These are phyloP conservation scores for Ascaphus truei DNA, from an alignment of 2,113 vertebrate species.

Conservation along the genomic window DNA sequence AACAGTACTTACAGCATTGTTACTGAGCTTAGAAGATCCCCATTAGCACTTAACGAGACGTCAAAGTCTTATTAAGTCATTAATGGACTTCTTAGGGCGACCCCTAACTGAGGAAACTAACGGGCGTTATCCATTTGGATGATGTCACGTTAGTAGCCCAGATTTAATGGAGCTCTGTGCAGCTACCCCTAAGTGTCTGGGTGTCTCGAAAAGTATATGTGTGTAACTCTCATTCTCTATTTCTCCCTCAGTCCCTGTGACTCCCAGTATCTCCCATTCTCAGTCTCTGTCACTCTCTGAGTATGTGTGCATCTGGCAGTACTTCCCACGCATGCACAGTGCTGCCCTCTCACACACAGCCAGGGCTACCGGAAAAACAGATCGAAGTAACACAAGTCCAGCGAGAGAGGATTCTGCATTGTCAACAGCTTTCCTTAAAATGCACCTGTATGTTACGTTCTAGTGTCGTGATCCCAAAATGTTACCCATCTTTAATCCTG, in stretches of 20 bases:
- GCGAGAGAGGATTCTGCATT: slow-evolving; percentile 37
- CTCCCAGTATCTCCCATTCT: neutral
- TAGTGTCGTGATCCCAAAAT: slow-evolving; percentile 65
- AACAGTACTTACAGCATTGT: no score
- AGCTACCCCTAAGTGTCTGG: neutral
- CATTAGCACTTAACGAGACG: no score
- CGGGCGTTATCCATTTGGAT: no score
- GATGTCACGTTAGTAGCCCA: no score
- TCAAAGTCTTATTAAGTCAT: no score
- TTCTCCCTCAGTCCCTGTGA: neutral
- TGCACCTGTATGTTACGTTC: slow-evolving; percentile 68
- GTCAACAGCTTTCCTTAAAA: slow-evolving; percentile 66
- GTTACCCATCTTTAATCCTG: slow-evolving; percentile 69
- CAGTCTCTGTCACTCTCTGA: neutral
- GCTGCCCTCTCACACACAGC: neutral
- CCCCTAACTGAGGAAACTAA: no score
- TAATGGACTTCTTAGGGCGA: no score
- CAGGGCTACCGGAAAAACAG: no score
- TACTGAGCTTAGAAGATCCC: no score
- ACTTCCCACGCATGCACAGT: neutral
- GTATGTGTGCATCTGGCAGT: neutral
- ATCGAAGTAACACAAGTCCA: no score
- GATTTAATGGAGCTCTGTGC: no score
- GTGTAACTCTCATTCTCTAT: neutral
- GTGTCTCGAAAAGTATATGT: neutral